Conservation (phyloP, 2,888 invertebrate species). For the Mesoligia furuncula region DNA sequence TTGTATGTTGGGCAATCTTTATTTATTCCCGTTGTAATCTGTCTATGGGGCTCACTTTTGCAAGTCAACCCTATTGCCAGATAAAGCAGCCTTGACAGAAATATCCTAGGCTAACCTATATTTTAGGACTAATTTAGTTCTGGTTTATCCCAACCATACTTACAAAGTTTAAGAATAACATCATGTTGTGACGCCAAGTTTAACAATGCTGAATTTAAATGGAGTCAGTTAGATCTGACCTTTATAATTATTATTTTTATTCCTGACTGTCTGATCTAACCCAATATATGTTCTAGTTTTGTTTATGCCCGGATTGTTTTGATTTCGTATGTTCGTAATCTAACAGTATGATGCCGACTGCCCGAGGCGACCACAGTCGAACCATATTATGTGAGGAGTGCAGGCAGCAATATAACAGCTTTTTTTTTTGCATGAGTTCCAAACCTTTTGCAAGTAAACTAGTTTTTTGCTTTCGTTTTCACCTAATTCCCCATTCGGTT, state of each 20-base stretch:
- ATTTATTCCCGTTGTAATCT: neutral
- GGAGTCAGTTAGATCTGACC: neutral
- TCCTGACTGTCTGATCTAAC: neutral
- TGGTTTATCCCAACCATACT: neutral
- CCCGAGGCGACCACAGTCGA: neutral
- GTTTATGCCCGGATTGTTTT: neutral
- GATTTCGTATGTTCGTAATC: neutral
- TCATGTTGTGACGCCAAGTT: constrained; percentile 22
- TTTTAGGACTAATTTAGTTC: neutral
- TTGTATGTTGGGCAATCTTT: neutral
- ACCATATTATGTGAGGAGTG: neutral
- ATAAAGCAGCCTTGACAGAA: neutral
- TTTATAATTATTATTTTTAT: constrained; percentile 3
- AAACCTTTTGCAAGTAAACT: neutral
- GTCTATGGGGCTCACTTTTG: neutral
- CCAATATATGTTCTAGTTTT: neutral
- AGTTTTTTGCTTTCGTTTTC: neutral
- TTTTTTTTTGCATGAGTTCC: neutral
- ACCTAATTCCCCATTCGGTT: neutral
- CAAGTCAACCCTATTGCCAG: neutral
- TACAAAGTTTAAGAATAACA: constrained; percentile 10
- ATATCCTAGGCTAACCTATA: neutral
- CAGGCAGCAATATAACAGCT: neutral
- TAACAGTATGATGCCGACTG: neutral
- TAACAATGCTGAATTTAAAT: constrained; percentile 10